phyloP scores from a whole-genome alignment of 2,113 vertebrate species.

The Micronycteris hirsuta region DNA sequence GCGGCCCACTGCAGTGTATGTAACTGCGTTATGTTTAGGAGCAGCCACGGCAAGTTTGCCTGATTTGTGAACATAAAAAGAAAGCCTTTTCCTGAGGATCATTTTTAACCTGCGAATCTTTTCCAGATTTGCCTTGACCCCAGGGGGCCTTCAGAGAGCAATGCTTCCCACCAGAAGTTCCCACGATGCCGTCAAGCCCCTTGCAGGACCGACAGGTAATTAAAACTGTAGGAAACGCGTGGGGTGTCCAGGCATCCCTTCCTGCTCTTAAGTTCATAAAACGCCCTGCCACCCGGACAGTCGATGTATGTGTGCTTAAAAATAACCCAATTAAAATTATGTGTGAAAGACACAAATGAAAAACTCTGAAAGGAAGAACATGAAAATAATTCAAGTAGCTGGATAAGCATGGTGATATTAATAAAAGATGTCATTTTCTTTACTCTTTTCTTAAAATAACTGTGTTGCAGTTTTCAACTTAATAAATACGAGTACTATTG shows the following conservation, averaged over 20 bases:
- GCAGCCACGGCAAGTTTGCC: not conserved
- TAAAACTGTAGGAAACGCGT: slow-evolving; percentile 8
- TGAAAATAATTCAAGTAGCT: not conserved
- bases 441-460: not conserved
- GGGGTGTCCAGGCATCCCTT: slow-evolving; percentile 13
- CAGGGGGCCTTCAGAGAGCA: not conserved
- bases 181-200: not conserved
- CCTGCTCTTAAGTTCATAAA: slow-evolving; percentile 13
- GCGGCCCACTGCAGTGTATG: not conserved
- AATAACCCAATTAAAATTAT: not conserved
- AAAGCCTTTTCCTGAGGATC: slow-evolving; percentile 39
- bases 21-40: not conserved
- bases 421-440: not conserved
- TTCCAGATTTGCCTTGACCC: slow-evolving; percentile 37
- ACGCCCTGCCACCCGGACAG: not conserved
- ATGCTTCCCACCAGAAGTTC: not conserved
- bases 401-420: not conserved
- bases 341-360: not conserved
- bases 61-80: slow-evolving; percentile 21
- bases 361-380: slow-evolving; percentile 7
- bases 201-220: not conserved
- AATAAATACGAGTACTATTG: not conserved
- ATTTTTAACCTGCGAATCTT: slow-evolving; percentile 8
- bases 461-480: not conserved
- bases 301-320: not conserved